Conservation (phyloP, 2,797 vertebrate genomes). For the Xenops minutus region DNA sequence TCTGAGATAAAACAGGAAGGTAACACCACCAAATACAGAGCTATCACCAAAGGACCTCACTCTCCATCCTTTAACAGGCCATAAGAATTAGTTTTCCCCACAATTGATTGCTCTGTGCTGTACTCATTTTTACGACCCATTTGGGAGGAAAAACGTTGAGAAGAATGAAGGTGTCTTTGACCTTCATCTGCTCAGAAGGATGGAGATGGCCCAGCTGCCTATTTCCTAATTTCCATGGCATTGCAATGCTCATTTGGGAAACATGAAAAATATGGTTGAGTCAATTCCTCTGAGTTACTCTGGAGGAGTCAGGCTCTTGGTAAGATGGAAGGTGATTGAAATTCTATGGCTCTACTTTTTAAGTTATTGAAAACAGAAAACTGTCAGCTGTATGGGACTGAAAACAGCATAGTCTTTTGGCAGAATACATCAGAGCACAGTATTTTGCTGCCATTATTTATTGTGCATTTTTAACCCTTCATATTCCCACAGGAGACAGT, state of each 20-base stretch:
- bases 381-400: conserved; percentile 28
- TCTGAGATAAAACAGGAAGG: neutral
- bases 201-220: conserved; percentile 34
- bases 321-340: conserved; percentile 56
- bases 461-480: conserved; percentile 4
- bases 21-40: neutral
- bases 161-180: conserved; percentile 53
- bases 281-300: conserved; percentile 46
- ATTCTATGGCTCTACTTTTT: conserved; percentile 49
- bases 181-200: conserved; percentile 58
- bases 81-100: neutral
- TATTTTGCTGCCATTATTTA: conserved; percentile 11
- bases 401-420: neutral
- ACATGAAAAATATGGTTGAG: conserved; percentile 58
- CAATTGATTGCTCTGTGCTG: neutral
- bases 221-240: conserved; percentile 56
- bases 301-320: conserved; percentile 1
- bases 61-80: neutral
- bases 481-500: neutral
- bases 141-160: conserved; percentile 1
- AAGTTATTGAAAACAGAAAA: conserved; percentile 62
- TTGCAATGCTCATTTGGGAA: conserved; percentile 64
- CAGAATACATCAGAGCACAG: neutral
- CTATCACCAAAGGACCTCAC: neutral
- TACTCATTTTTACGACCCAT: conserved; percentile 3